Evolutionary conservation across 2,797 vertebrate genomes (phyloP), one percentile per base, ranked within the genome.

Genomic region (Syndactyla subalaris): DNA sequence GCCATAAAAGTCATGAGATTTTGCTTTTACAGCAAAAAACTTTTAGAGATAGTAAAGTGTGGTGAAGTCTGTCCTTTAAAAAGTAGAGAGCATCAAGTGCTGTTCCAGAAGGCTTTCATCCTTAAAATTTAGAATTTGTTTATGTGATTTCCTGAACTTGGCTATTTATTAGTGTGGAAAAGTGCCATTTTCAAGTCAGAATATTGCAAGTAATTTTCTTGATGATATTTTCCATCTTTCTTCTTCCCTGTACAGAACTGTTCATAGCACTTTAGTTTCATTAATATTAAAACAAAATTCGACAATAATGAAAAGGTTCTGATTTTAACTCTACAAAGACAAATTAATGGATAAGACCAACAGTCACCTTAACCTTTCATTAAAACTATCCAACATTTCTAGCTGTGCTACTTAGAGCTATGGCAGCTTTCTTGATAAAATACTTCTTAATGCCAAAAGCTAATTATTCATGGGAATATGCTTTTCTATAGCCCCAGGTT

Each of bases 361-460:
- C 19, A 66, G 15, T 72, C 52, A 75, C 34, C 46, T 43, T 65
- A 76, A 43, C 55, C 54, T 84, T 85, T 73, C 61, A 36, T 82
- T 91, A 93, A 73, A 77, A 57, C 36, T 46, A 67, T 89, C 48
- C 92, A 82, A 15, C 21, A 45, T 38, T 93, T 94, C 74, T 85
- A 16, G 51, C 46, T 81, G 21, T 45, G 49, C 61, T 72, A 51
- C 58, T 85, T 81, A 89, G 70, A 87, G 21, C 52, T 85, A 15
- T n/a, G 36, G 27, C 66, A 89, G 38, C n/a, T 89, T 82, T 75
- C 51, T 88, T 81, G 23, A 57, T 81, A 87, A 95, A 96, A 85
- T 75, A 52, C 39, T 80, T 86, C 75, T 93, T 95, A 91, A 85
- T 93, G 88, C 88, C 92, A 92, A 88, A 87, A 91, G 67, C 67